Percentiles rank a stretch among this genome's conserved stretches.
phyloP scores from a whole-genome alignment of 2,888 invertebrate species.

The Ectropis crepuscularia region DNA sequence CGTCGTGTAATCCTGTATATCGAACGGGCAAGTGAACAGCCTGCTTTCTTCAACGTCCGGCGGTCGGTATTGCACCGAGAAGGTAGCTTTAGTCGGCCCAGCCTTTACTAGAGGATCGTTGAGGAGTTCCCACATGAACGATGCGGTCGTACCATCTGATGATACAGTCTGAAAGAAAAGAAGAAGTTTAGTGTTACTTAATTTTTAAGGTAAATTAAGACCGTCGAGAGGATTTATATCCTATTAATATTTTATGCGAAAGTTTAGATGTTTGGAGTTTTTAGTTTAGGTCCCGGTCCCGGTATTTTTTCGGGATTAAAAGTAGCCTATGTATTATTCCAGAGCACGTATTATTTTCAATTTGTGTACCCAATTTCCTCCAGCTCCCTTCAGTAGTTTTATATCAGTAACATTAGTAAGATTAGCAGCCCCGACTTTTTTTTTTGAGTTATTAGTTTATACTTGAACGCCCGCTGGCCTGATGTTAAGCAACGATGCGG shows the following conservation, averaged over 20 bases:
- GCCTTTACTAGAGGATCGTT: slow-evolving; percentile 86
- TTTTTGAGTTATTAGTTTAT: no score
- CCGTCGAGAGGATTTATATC: neutral
- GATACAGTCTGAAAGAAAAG: slow-evolving; percentile 82
- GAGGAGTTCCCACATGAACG: slow-evolving; percentile 93
- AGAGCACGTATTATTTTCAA: no score
- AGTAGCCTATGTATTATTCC: no score
- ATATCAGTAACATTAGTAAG: no score
- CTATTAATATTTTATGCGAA: neutral
- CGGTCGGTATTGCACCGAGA: slow-evolving; percentile 68
- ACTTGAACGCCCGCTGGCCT: no score
- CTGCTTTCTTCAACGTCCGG: slow-evolving; percentile 38
- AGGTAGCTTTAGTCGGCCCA: slow-evolving; percentile 77
- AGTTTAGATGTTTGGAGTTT: no score
- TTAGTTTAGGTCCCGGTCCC: no score
- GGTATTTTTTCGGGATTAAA: no score
- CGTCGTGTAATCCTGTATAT: slow-evolving; percentile 93
- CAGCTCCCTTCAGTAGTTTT: no score
- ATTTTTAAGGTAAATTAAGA: neutral
- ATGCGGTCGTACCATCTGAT: slow-evolving; percentile 89
- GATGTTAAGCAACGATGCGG: no score
- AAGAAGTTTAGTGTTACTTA: neutral
- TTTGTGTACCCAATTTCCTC: no score
- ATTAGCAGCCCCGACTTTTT: no score
- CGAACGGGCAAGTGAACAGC: slow-evolving; percentile 88